Evolutionary conservation across 2,113 vertebrate genomes (phyloP).

Genomic region (Dicerorhinus sumatrensis): DNA sequence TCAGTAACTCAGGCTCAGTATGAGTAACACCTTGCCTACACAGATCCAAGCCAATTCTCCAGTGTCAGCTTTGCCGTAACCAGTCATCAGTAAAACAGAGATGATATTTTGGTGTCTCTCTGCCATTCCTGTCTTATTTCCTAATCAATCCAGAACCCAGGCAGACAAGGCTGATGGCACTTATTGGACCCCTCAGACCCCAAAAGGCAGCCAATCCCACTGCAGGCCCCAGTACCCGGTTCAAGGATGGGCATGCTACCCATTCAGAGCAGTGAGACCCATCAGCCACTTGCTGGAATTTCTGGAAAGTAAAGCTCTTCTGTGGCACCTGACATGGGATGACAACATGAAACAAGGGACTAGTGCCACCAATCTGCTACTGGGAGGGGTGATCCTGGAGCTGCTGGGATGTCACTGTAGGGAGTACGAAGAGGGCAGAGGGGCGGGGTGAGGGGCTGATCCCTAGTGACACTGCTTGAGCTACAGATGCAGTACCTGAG

Average conservation of each 20-base stretch:
- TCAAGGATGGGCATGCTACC: fast-evolving
- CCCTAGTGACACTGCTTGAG: background rate
- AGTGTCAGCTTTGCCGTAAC: fast-evolving
- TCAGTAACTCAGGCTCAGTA: background rate
- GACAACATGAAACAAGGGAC: fast-evolving
- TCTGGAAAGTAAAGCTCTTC: background rate
- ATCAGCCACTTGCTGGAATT: fast-evolving
- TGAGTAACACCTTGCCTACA: background rate
- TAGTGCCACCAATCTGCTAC: background rate
- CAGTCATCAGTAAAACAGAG: background rate
- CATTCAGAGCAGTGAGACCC: background rate
- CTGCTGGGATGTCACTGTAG: background rate
- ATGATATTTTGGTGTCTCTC: background rate
- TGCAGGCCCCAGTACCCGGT: background rate
- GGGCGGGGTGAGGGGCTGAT: background rate
- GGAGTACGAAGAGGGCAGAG: background rate
- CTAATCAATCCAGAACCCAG: background rate
- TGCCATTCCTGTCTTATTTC: background rate
- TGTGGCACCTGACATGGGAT: background rate
- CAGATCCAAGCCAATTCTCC: fast-evolving
- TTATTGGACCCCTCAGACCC: background rate
- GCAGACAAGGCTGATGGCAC: too few relatives aligned
- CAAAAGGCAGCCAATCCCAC: background rate
- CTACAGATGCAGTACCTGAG: too few relatives aligned
- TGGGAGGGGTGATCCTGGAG: background rate